Conservation (phyloP, 2,797 vertebrate species). For the Gobionotothen gibberifrons region DNA sequence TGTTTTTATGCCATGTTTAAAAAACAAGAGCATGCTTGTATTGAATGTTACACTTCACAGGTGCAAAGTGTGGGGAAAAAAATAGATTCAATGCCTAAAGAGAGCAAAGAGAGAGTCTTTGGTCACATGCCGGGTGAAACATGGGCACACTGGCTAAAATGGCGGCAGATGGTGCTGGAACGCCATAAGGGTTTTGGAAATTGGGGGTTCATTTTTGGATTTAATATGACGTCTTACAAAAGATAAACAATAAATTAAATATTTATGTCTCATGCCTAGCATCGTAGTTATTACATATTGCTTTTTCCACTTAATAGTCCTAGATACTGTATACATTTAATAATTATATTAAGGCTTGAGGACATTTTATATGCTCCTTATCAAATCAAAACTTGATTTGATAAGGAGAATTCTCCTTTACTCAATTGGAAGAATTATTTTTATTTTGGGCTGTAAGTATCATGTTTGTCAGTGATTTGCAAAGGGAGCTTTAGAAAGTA, state of each 20-base stretch:
- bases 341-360: background rate
- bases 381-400: background rate
- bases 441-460: background rate
- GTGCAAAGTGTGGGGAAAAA: background rate
- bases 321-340: background rate
- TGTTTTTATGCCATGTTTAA: no score
- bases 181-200: no score
- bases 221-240: no score
- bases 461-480: slow-evolving; percentile 7
- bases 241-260: no score
- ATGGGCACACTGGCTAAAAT: no score
- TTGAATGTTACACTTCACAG: background rate
- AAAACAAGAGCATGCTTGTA: no score
- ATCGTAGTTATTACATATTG: background rate
- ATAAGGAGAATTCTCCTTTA: background rate
- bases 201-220: no score
- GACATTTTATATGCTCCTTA: slow-evolving; percentile 6
- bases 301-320: background rate
- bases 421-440: background rate
- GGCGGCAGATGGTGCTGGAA: no score
- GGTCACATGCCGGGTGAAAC: no score
- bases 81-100: background rate
- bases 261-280: no score
- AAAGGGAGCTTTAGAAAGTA: slow-evolving; percentile 5
- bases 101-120: background rate